A percentile compares a stretch with the other conserved stretches of the same genome.
Conservation (phyloP, 2,113 vertebrate species). For the Vulpes vulpes region DNA sequence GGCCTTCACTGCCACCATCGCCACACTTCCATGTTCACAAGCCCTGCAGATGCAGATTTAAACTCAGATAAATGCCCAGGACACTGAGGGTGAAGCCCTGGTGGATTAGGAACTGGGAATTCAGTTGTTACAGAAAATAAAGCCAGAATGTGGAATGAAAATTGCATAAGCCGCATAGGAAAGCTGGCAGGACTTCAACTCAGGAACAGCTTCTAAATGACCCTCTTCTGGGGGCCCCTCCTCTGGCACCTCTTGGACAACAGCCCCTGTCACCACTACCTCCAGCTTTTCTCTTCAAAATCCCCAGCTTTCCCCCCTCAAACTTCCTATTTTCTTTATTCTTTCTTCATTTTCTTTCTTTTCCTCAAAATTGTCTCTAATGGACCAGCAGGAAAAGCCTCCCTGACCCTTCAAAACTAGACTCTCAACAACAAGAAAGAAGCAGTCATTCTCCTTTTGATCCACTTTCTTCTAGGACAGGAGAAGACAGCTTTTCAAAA, state of each 20-base stretch:
- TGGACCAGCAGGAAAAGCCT: background rate
- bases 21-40: background rate
- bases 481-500: background rate
- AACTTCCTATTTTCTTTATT: background rate
- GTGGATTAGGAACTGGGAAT: background rate
- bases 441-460: background rate
- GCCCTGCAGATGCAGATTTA: background rate
- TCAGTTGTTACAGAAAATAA: background rate
- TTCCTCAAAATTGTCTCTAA: background rate
- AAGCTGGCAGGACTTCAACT: background rate
- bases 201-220: background rate
- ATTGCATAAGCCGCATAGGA: background rate
- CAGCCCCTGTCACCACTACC: background rate
- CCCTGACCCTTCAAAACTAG: background rate
- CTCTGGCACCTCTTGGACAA: rapidly evolving
- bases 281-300: background rate
- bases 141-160: background rate
- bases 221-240: background rate
- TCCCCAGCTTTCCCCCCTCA: background rate
- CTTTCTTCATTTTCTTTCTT: background rate
- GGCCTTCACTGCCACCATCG: background rate
- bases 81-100: background rate
- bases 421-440: background rate
- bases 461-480: background rate
- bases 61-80: background rate